Conservation (phyloP, 2,888 invertebrate genomes). For the Invenusta paracnida region DNA sequence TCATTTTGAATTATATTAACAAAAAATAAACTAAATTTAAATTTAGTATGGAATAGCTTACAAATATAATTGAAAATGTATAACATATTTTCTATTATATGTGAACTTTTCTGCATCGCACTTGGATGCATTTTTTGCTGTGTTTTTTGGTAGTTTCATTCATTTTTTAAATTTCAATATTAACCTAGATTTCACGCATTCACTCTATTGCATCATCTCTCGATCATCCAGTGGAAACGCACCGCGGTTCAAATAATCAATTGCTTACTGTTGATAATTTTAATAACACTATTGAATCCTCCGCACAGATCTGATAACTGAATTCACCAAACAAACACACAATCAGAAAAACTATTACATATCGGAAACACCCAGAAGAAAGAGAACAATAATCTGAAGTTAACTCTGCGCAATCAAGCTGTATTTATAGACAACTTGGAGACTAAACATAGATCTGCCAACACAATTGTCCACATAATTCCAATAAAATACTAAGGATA, state of each 20-base stretch:
- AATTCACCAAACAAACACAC: neutral
- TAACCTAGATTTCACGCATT: too few species aligned
- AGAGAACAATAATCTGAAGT: neutral
- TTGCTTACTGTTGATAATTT: neutral
- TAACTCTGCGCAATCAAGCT: neutral
- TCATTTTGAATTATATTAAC: too few species aligned
- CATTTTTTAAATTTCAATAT: too few species aligned
- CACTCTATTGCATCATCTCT: neutral
- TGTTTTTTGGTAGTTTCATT: too few species aligned
- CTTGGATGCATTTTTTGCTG: too few species aligned
- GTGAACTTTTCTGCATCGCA: too few species aligned
- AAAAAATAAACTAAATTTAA: too few species aligned
- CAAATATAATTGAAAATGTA: too few species aligned
- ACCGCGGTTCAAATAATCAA: neutral
- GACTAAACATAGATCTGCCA: neutral
- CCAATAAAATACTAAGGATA: neutral
- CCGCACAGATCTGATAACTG: neutral
- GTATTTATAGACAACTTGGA: slow-evolving; percentile 6
- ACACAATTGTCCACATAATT: neutral
- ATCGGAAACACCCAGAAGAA: neutral
- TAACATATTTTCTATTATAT: too few species aligned
- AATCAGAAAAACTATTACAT: neutral
- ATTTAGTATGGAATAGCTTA: too few species aligned
- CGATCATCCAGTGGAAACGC: neutral
- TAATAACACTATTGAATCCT: neutral